Percentiles rank a stretch among this genome's conserved stretches.
Conservation (phyloP, 2,888 invertebrate species). For the Campoplex nolae region DNA sequence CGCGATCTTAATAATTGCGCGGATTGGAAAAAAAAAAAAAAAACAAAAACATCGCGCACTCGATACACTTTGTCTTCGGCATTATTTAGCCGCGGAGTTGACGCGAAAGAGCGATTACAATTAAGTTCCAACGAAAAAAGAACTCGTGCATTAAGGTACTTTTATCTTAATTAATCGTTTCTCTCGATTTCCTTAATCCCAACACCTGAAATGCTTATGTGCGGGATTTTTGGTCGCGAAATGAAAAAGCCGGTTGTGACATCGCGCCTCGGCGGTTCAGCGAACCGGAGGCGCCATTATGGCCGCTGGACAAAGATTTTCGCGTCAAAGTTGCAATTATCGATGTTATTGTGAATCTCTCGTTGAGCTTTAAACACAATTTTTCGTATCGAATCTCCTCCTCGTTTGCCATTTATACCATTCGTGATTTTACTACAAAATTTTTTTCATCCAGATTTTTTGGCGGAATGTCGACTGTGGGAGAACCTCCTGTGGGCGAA, state of each 20-base stretch:
- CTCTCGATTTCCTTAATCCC: background rate
- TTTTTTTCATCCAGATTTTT: conserved; percentile 1
- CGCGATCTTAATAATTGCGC: conserved; percentile 5
- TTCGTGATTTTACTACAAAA: background rate
- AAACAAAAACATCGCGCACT: conserved; percentile 34
- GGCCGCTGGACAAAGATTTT: conserved; percentile 42
- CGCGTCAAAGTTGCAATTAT: conserved; percentile 33
- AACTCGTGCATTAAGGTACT: background rate
- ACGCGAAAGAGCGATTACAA: background rate
- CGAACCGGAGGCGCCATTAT: conserved; percentile 66
- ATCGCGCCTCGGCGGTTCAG: conserved; percentile 46
- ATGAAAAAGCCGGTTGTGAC: conserved; percentile 54
- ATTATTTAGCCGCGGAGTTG: conserved; percentile 31
- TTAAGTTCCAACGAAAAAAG: background rate
- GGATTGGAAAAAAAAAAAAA: background rate
- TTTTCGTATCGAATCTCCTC: background rate
- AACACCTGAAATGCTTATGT: background rate
- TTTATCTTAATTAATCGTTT: background rate
- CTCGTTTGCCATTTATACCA: background rate
- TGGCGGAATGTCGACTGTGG: conserved; percentile 49
- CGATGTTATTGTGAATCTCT: background rate
- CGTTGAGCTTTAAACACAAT: background rate
- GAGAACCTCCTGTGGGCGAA: conserved; percentile 50
- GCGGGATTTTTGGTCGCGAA: background rate
- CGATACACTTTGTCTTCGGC: conserved; percentile 14